Base-by-base conservation (phyloP, 2,888 invertebrate genomes). In the Eulithis testata region DNA sequence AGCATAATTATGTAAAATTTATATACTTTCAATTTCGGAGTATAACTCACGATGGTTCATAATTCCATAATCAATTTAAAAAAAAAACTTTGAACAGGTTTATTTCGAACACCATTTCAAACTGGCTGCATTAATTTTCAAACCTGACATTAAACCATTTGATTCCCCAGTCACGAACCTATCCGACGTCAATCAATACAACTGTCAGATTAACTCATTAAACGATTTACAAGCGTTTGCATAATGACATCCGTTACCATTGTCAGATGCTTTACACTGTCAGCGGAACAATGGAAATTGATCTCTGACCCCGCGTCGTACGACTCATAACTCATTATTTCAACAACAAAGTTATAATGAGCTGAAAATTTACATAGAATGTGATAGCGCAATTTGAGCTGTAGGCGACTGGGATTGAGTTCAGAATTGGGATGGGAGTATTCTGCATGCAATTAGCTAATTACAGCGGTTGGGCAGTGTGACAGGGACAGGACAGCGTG, bases 381-480 rank as follows among this genome's bases (percentile, higher is more conserved):
- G 4, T 9, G 27, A 3, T 21, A 27, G 43, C 0, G 2, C 1
- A 60, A 53, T 53, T 51, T 62, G 73, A 64, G 63, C 68, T 71
- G 65, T 67, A 65, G 11, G 3, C 12, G 0, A 8, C 27, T 27
- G 14, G 7, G 0, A 65, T 67, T 70, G 21, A 36, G 63, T 56
- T 40, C 45, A 14, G 51, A 56, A 58, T 60, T 55, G 64, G 12
- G 51, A 58, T 49, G 70, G 70, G 65, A 65, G 67, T 72, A 69
- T 70, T 65, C 64, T 66, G 75, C 76, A 76, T 75, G 83, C 87
- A 88, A 89, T 89, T 88, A 89, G 88, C 86, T 87, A 88, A 89
- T 89, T 88, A 88, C 72, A 44, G 66, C 59, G 65, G 69, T 66
- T 59, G 72, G 71, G 65, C 66, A 57, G 64, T 68, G 66, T 73